A percentile compares a stretch with the other conserved stretches of the same genome.
Conservation (phyloP, 2,888 invertebrate species). For the Gasteruption jaculator region DNA sequence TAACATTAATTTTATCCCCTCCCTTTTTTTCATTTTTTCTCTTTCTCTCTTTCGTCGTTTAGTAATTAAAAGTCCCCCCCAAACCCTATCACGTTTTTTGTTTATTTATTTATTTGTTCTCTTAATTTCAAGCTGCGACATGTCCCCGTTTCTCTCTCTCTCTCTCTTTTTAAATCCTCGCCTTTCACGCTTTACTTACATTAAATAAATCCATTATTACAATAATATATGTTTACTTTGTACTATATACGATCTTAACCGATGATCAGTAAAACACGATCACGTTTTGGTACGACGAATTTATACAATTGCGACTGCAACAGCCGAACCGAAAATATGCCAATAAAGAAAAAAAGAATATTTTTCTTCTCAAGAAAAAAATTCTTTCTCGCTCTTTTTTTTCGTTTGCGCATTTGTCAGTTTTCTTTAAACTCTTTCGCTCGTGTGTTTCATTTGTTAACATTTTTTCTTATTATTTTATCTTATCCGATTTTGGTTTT, state of each 20-base stretch:
- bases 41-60: constrained; percentile 11
- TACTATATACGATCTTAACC: constrained; percentile 52
- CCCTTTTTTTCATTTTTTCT: constrained; percentile 13
- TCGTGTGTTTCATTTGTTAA: too few species aligned
- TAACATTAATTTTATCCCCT: constrained; percentile 8
- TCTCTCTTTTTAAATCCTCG: constrained; percentile 11
- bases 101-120: constrained; percentile 20
- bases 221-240: constrained; percentile 51
- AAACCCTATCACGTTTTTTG: constrained; percentile 1
- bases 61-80: neutral
- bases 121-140: constrained; percentile 15
- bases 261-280: too few species aligned
- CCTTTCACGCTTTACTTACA: constrained; percentile 20
- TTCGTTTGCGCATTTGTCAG: too few species aligned
- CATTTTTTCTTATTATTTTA: too few species aligned
- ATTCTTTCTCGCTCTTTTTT: too few species aligned
- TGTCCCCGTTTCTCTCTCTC: constrained; percentile 21
- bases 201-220: constrained; percentile 44
- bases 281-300: constrained; percentile 43
- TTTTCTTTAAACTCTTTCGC: too few species aligned
- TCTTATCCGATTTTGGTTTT: too few species aligned
- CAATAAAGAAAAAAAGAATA: too few species aligned
- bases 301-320: constrained; percentile 29
- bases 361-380: too few species aligned
- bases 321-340: too few species aligned